Evolutionary conservation across 2,113 vertebrate species (phyloP).

Genomic region (Cromileptes altivelis): DNA sequence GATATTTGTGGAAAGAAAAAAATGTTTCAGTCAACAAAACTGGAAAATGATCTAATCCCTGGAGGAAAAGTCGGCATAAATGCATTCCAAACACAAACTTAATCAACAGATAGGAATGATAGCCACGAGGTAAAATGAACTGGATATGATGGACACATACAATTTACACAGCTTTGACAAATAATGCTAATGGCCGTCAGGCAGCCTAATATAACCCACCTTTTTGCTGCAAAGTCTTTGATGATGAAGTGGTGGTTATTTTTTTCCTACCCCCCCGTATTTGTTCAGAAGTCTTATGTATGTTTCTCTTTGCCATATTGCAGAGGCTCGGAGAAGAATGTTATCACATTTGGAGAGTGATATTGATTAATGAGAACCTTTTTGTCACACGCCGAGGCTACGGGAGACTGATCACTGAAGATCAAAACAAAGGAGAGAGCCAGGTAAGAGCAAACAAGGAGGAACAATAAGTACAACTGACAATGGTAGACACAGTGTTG

Average conservation of each 20-base stretch:
- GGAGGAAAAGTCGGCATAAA: slow-evolving; percentile 1
- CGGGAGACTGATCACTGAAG: slow-evolving; percentile 72
- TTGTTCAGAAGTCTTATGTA: slow-evolving; percentile 36
- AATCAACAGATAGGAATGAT: not conserved
- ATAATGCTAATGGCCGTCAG: not conserved
- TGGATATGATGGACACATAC: not conserved
- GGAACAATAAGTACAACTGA: slow-evolving; percentile 72
- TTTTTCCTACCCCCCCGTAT: slow-evolving; percentile 8
- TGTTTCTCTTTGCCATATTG: slow-evolving; percentile 60
- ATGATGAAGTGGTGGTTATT: slow-evolving; percentile 26
- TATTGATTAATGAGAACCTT: slow-evolving; percentile 81
- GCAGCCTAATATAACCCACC: not conserved
- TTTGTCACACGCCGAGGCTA: slow-evolving; percentile 70
- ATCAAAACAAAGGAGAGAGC: slow-evolving; percentile 75
- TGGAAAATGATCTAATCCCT: not conserved
- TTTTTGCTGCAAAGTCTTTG: slow-evolving; percentile 5
- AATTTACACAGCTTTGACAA: not conserved
- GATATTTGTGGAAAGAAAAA: not conserved
- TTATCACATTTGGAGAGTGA: slow-evolving; percentile 75
- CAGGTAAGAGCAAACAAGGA: slow-evolving; percentile 69
- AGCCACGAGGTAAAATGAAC: not conserved
- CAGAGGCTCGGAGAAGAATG: slow-evolving; percentile 69
- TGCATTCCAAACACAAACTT: not conserved
- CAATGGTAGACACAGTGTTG: slow-evolving; percentile 57
- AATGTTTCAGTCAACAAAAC: slow-evolving; percentile 25